Percentiles rank a stretch among this genome's conserved stretches.
Conservation (phyloP, 30 jellyfish, hydroid and myxozoan genomes). For the Haliclystus octoradiatus region DNA sequence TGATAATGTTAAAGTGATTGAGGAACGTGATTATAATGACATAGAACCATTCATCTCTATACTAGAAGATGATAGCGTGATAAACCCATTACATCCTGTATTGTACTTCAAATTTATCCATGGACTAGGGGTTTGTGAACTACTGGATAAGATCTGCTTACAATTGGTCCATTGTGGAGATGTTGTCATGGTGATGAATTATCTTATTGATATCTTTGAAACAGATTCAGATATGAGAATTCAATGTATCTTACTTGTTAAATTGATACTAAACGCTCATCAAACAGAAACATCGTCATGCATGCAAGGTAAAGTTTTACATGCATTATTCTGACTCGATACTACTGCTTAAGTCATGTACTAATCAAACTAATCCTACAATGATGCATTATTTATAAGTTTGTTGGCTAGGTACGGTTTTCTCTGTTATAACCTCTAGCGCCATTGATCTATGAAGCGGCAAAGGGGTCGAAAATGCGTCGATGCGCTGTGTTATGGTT, state of each 20-base stretch:
- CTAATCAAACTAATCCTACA: too few relatives aligned
- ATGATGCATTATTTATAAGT: too few relatives aligned
- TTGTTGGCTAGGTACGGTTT: too few relatives aligned
- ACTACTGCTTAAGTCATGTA: background rate
- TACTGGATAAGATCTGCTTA: slow-evolving; percentile 28
- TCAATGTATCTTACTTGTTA: slow-evolving; percentile 46
- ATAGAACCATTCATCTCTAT: background rate
- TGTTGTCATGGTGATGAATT: slow-evolving; percentile 41
- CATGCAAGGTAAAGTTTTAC: background rate
- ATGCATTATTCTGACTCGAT: background rate
- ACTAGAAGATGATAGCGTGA: background rate
- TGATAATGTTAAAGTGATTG: slow-evolving; percentile 38
- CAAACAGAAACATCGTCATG: slow-evolving; percentile 1
- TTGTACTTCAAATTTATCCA: slow-evolving; percentile 39
- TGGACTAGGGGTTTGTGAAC: slow-evolving; percentile 14
- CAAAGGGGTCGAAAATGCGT: too few relatives aligned
- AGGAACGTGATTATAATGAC: slow-evolving; percentile 11
- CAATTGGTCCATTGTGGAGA: slow-evolving; percentile 49
- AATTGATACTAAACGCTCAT: slow-evolving; percentile 30
- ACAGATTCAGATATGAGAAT: slow-evolving; percentile 35
- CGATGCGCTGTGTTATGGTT: too few relatives aligned
- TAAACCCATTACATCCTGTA: background rate
- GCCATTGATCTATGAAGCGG: too few relatives aligned
- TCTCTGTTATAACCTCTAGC: too few relatives aligned
- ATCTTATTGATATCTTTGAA: slow-evolving; percentile 42